Base-by-base conservation (phyloP, 2,113 vertebrate genomes). In the Muscicapa adusta region DNA sequence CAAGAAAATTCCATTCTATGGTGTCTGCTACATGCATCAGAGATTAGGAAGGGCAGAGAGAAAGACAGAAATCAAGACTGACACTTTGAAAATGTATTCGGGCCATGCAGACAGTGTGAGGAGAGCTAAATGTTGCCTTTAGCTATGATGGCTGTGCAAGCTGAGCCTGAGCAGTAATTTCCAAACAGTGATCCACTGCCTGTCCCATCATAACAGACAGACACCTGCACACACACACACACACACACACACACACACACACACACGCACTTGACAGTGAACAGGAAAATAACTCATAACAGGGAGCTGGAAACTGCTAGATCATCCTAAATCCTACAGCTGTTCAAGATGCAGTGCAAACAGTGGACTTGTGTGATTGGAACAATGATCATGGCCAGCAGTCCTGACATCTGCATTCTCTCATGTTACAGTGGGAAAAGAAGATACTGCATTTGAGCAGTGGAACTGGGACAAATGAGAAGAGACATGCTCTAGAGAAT, bases 241-340 rank as follows among this genome's bases (percentile, higher is more conserved):
- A 14, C 9, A 38, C 33, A 36, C 0, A 0, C 25, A 25, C 33
- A 36, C 0, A 0, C 25, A 50, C 33, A 48, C 0, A 0, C 25
- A 43, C 28, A 57, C 17, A 38, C 23, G 50, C 18, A 12, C 9
- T 33, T 43, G 57, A 12, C 8, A 18, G 24, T 29, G 54, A 88
- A 73, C 26, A 38, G 10, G 29, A 81, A 78, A 75, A 62, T 33
- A 76, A 73, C 66, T 82, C 38, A 31, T 26, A 60, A 15, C 4
- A 62, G 18, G 57, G 36, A 90, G 31, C 7, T 58, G 57, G 43
- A 91, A 79, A 91, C 50, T 65, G 38, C 2, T 53, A 54, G 14
- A 58, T 36, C 43, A 70, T 40, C 58, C 61, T 62, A 60, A 68
- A 51, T 60, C 34, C 48, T 85, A 47, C 18, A 79, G 36, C n/a